phyloP scores from a whole-genome alignment of 2,113 vertebrate species.

The Catharus minimus region DNA sequence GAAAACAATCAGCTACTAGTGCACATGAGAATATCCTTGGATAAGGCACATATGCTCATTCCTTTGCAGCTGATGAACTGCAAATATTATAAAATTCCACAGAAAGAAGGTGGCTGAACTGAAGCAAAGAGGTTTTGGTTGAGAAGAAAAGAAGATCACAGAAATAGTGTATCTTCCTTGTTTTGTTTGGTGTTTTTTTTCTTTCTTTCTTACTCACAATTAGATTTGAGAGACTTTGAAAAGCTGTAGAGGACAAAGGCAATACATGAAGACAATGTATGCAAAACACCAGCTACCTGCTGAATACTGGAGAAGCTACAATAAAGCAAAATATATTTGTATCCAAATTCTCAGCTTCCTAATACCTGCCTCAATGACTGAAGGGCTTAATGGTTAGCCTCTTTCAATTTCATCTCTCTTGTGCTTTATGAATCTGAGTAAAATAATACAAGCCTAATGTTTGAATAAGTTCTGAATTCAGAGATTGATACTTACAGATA shows the following conservation, averaged over 20 bases:
- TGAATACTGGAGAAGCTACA: background rate
- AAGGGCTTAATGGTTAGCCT: background rate
- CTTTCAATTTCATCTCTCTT: background rate
- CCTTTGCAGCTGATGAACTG: background rate
- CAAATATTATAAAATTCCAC: background rate
- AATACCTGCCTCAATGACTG: background rate
- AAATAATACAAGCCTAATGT: background rate
- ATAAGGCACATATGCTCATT: background rate
- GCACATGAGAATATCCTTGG: background rate
- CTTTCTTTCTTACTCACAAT: background rate
- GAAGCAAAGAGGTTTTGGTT: background rate
- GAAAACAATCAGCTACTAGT: background rate
- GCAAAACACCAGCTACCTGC: background rate
- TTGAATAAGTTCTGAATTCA: background rate
- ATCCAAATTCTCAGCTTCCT: background rate
- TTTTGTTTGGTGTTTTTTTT: background rate
- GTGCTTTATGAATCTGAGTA: background rate
- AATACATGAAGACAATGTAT: accelerated
- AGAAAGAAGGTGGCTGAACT: background rate
- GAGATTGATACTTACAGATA: background rate
- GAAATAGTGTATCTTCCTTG: background rate
- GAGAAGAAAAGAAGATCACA: background rate
- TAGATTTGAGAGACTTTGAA: background rate
- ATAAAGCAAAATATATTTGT: background rate
- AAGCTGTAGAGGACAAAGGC: background rate